Evolutionary conservation across 2,113 vertebrate species (phyloP).

Genomic region (Toxotes chatareus): DNA sequence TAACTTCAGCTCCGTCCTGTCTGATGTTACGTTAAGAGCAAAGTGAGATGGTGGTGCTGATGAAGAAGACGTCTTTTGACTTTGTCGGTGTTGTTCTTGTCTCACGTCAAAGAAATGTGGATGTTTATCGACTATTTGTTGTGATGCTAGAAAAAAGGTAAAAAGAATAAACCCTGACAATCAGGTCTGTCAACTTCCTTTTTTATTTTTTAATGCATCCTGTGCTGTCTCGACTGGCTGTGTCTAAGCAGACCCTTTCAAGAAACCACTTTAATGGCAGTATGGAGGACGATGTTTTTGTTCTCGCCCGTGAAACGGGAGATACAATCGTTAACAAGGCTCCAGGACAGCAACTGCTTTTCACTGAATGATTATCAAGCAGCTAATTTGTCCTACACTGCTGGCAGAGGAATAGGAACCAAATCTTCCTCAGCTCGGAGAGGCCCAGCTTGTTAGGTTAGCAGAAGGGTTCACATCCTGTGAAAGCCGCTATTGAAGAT

Average conservation of each 20-base stretch:
- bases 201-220: conserved; percentile 30
- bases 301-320: conserved; percentile 15
- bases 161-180: conserved; percentile 60
- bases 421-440: conserved; percentile 8
- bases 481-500: conserved; percentile 48
- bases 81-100: conserved; percentile 58
- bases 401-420: conserved; percentile 17
- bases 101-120: conserved; percentile 57
- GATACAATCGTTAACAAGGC: conserved; percentile 15
- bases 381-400: conserved; percentile 40
- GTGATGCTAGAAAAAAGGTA: conserved; percentile 35
- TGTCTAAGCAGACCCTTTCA: conserved; percentile 22
- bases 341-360: conserved; percentile 22
- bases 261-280: conserved; percentile 21
- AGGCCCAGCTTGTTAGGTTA: conserved; percentile 53
- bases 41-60: neutral
- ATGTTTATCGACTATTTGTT: conserved; percentile 47
- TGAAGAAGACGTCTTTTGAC: conserved; percentile 35
- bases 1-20: conserved; percentile 34
- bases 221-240: conserved; percentile 39
- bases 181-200: conserved; percentile 51
- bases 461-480: conserved; percentile 33
- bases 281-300: conserved; percentile 34
- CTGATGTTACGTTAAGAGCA: conserved; percentile 16
- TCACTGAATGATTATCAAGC: conserved; percentile 32